Base-by-base conservation (phyloP, 2,797 vertebrate genomes). In the Leptoclinus maculatus region DNA sequence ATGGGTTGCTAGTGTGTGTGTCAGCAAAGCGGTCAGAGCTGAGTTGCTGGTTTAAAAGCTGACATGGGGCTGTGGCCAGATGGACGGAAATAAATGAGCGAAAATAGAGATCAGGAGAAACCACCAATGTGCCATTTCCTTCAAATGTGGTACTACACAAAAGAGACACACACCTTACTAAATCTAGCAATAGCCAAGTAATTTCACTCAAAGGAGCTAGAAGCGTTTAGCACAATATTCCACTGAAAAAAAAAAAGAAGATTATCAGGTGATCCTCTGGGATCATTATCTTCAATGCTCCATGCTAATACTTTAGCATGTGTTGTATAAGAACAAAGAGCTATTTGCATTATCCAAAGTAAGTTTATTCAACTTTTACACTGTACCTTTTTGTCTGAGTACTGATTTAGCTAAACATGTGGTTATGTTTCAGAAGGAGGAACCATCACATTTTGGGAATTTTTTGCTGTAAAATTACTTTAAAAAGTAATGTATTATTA, bases 11-110 rank as follows among this genome's bases (percentile, higher is more conserved):
- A 3, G 43, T 56, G 47, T 63, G 39, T 57, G 59, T 13, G 58
- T 84, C 84, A 88, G 87, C 84, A 88, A 66, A 79, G 64, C 17
- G 23, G 70, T 77, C 72, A 23, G 29, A 78, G 80, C 85, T 84
- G 81, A 90, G 64, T 84, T 75, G 71, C 70, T 72, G 16, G 70
- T 87, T 89, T 83, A 82, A 81, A 71, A 78, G 86, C 86, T 87
- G 82, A 89, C 56, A n/a, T 74, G 59, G 65, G 49, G 53, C 60
- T 76, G 49, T 19, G 32, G 72, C 74, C 82, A 86, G 81, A 84
- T 87, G 75, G 78, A 80, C 0, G 3, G 54, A 80, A 82, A 85
- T 56, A 71, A 74, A 79, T 79, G 38, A 87, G 56, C 64, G 66
- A 57, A 60, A 73, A 59, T 38, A 73, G 71, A 85, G 79, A 79